phyloP scores from a whole-genome alignment of 2,888 invertebrate species.

The Scaptomyza flava region DNA sequence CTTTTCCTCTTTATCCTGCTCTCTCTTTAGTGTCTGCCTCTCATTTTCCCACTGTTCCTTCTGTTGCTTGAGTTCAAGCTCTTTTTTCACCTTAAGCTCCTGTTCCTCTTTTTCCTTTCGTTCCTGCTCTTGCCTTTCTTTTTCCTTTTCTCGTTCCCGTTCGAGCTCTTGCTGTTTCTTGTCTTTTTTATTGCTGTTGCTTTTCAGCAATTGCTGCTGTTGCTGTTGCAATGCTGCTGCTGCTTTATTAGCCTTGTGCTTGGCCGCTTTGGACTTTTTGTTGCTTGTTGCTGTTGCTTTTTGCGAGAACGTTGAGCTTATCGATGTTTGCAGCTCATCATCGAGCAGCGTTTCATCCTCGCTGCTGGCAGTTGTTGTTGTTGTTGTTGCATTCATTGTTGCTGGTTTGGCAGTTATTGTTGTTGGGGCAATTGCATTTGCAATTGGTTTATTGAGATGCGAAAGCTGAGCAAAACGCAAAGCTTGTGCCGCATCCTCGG shows the following conservation, averaged over 20 bases:
- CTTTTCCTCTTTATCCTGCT: not conserved
- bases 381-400: conserved; percentile 16
- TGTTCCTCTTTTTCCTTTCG: not conserved
- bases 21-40: not conserved
- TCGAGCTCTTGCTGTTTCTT: conserved; percentile 25
- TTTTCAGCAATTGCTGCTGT: not conserved
- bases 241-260: conserved; percentile 48
- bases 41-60: conserved; percentile 3
- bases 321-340: conserved; percentile 43
- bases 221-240: conserved; percentile 23
- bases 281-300: conserved; percentile 26
- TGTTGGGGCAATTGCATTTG: not conserved
- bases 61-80: not conserved
- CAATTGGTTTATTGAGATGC: conserved; percentile 53
- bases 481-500: conserved; percentile 52
- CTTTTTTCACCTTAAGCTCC: not conserved
- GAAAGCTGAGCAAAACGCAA: conserved; percentile 61
- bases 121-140: not conserved
- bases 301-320: conserved; percentile 26
- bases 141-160: not conserved
- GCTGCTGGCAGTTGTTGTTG: conserved; percentile 38
- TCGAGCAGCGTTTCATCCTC: conserved; percentile 52
- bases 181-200: conserved; percentile 21
- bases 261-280: conserved; percentile 52
- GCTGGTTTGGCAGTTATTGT: conserved; percentile 7